Base-by-base conservation (phyloP, 2,113 vertebrate genomes). In the Microtus ochrogaster region DNA sequence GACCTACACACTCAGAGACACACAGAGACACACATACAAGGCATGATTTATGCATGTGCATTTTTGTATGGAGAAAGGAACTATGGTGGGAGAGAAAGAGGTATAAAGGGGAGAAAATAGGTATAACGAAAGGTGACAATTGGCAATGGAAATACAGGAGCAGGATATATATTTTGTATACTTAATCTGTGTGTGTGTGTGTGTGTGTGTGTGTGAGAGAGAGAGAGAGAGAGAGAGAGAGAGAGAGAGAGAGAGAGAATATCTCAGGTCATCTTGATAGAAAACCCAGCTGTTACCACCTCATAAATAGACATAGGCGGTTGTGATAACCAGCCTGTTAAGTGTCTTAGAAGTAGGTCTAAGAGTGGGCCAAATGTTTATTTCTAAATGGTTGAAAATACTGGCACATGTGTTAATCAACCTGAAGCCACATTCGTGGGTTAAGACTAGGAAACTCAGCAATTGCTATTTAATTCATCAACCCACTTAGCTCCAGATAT, bases 391-490 rank as follows among this genome's bases (percentile, higher is more conserved):
- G 26, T 2, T 61, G n/a, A 86, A 36, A 12, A 26, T 13, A 41
- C 1, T 11, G 19, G 3, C 39, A 33, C 55, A 65, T 19, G 26
- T 49, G 11, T 65, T 89, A 52, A 8, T 82, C 26, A 63, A 30
- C 5, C 19, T n/a, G 7, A 52, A 70, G 44, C 3, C 76, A 65
- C 2, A 26, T 44, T n/a, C 0, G 0, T 72, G 8, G 41, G 4
- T 7, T 66, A 91, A 47, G 79, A 24, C n/a, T 68, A 22, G 68
- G 73, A 13, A 58, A 8, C 74, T 0, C 19, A 84, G 28, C 2
- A 13, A n/a, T 82, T 49, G 26, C 61, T 36, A 17, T 52, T 90
- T 16, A 94, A 74, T 19, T 22, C 26, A 68, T 61, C 39, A 91
- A 77, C 30, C 1, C 1, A 68, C 91, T 70, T 61, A 90, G 92